Base-by-base conservation (phyloP, 2,888 invertebrate genomes). In the Phania funesta region DNA sequence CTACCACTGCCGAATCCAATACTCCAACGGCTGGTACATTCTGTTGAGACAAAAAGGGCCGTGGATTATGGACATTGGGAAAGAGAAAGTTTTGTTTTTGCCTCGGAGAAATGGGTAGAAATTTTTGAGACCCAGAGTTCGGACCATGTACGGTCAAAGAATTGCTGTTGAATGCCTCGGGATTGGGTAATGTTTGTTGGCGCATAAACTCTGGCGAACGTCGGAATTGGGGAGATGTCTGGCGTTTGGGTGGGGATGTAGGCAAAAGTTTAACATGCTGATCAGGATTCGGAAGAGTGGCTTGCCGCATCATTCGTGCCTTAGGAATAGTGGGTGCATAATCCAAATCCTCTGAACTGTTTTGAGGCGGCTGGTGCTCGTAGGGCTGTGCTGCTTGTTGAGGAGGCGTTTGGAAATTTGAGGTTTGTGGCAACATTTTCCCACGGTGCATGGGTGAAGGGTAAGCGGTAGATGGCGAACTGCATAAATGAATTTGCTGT, bases 201-300 rank as follows among this genome's bases (percentile, higher is more conserved):
- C 91, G 89, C 67, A 87, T 87, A 41, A 91, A 90, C 73, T 91
- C 91, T 1, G 91, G 91, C 2, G 91, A 91, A 9, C 91, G 88
- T 2, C 90, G 88, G 35, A 88, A 90, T 62, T 90, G 89, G 8
- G 91, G 91, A 2, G 91, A 91, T 1, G 89, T 87, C 77, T 90
- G 90, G 0, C 90, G 88, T 83, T 91, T 91, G 5, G 91, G 90
- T 13, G 91, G 91, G 41, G 91, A 91, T 6, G 91, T 90, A n/a
- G 91, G 90, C 74, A 91, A 56, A 44, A 91, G 79, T 83, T 91
- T 91, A 8, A 90, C 85, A 80, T 90, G 90, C 77, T 91, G 90
- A 77, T 90, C 91, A 2, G 91, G 91, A 86, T 90, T 90, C 9
- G 91, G 91, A 29, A 91, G 81, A 11, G 91, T 91, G 6, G 90